Evolutionary conservation across 2,113 vertebrate genomes (phyloP), one percentile per base, ranked within the genome.

Genomic region (Phyllostomus hastatus): DNA sequence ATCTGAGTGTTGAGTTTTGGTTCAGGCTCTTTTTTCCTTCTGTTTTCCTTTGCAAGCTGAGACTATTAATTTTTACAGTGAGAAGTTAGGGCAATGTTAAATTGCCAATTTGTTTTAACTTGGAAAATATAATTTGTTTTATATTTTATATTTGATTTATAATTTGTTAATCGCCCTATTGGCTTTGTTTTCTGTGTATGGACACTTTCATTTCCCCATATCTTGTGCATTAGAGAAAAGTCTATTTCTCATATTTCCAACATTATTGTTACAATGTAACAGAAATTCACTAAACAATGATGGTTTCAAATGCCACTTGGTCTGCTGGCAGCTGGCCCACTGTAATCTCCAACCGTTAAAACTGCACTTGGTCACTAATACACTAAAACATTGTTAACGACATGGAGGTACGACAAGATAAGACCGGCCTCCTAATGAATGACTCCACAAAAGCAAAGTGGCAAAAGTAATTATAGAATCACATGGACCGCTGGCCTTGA

Each of bases 341-440:
- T 94, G 89, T 98, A 98, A 98, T 98, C 98, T 82, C 96, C 11
- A 98, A 95, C 96, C 0, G 85, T 95, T 82, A 92, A 97, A 96
- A 97, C 98, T 96, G 98, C 96, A 91, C 96, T 91, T 48, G 98
- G 98, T 98, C 98, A 98, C 98, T 98, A 98, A 98, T 98, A 98
- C 98, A 80, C 94, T 97, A 93, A 84, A 97, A 90, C 98, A 54
- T 59, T 61, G 95, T 97, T 98, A 98, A 98, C 97, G 98, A 98
- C 98, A 97, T 10, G 28, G 95, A 96, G 97, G 93, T 88, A 96
- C 92, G 98, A 98, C 98, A 97, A 99, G 99, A 99, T 99, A 99
- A 99, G 98, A 46, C n/a, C 33, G 83, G 95, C 90, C 97, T 93
- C 67, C 2, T 97, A 98, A 96, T 96, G 98, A 98, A 98, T 89